Evolutionary conservation across 2,113 vertebrate genomes (phyloP).

Genomic region (Holacanthus passer): DNA sequence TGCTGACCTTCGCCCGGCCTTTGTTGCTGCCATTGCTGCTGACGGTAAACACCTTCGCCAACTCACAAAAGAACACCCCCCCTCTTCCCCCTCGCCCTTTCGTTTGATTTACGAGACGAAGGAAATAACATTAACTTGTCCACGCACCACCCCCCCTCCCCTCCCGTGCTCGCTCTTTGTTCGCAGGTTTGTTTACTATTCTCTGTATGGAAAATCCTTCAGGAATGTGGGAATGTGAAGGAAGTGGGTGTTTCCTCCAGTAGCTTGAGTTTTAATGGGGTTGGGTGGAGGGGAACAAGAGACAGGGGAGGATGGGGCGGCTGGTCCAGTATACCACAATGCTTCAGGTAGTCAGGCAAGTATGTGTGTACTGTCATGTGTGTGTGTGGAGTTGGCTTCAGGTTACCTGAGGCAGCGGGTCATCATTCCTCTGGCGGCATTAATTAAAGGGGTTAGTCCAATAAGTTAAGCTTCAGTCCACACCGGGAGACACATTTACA

Average conservation of each 20-base stretch:
- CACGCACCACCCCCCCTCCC: conserved; percentile 18
- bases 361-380: conserved; percentile 22
- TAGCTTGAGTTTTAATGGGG: conserved; percentile 69
- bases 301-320: conserved; percentile 35
- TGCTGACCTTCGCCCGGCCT: conserved; percentile 47
- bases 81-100: conserved; percentile 31
- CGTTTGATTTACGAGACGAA: conserved; percentile 79
- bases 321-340: conserved; percentile 57
- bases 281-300: conserved; percentile 57
- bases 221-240: conserved; percentile 82
- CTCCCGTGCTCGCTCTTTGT: conserved; percentile 59
- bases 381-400: conserved; percentile 42
- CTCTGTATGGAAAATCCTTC: conserved; percentile 82
- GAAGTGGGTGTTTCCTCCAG: conserved; percentile 82
- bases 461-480: conserved; percentile 57
- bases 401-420: conserved; percentile 55
- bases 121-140: conserved; percentile 81
- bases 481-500: conserved; percentile 18
- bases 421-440: conserved; percentile 53
- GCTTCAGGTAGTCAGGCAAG: conserved; percentile 71
- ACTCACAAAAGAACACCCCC: conserved; percentile 62
- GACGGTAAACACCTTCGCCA: conserved; percentile 67
- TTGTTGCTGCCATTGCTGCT: conserved; percentile 60
- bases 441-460: conserved; percentile 61
- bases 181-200: conserved; percentile 84